A percentile compares a stretch with the other conserved stretches of the same genome.
phyloP scores from a whole-genome alignment of 92 coral and sea anemone species.

The Phenganax subtilis region DNA sequence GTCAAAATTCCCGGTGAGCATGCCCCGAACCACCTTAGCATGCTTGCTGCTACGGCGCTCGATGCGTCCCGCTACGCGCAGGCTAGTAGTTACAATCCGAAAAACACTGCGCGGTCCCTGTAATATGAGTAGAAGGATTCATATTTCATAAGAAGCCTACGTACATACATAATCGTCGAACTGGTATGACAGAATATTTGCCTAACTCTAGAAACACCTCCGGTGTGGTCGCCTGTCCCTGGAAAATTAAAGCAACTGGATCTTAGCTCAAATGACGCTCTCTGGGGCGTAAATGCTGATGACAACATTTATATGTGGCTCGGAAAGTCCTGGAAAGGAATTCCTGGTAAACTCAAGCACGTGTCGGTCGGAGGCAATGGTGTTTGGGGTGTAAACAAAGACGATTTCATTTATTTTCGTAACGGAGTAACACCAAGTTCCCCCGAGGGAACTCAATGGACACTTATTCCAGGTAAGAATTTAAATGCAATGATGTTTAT shows the following conservation, averaged over 20 bases:
- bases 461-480: not conserved
- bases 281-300: constrained; percentile 12
- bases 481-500: not conserved
- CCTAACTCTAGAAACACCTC: not conserved
- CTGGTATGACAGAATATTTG: too few species aligned
- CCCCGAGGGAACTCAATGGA: not conserved
- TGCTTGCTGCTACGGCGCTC: too few species aligned
- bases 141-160: too few species aligned
- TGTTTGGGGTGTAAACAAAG: constrained; percentile 1
- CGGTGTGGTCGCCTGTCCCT: not conserved
- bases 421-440: not conserved
- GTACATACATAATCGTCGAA: too few species aligned
- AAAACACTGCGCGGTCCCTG: too few species aligned
- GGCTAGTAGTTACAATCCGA: too few species aligned
- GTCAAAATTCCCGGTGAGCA: too few species aligned
- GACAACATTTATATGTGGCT: not conserved
- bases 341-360: not conserved
- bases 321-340: not conserved
- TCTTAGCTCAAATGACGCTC: not conserved
- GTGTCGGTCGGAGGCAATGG: not conserved
- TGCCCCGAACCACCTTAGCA: too few species aligned
- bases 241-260: constrained; percentile 6
- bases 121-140: too few species aligned
- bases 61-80: too few species aligned
- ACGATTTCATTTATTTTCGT: not conserved